These are phyloP conservation scores for Monodelphis domestica DNA, from an alignment of 2,797 vertebrate genomes.

Conservation along the genomic window DNA sequence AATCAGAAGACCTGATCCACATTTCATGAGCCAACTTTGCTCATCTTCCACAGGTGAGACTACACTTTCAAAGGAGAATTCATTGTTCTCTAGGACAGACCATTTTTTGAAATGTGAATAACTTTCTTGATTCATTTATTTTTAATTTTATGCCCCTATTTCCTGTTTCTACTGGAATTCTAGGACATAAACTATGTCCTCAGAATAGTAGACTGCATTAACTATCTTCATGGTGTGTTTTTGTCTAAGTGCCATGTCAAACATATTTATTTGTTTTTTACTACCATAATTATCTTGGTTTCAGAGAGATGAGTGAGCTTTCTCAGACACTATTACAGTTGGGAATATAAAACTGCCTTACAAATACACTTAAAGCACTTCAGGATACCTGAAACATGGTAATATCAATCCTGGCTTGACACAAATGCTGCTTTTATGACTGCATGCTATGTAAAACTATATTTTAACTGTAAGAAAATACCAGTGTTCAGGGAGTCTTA, in stretches of 20 bases:
- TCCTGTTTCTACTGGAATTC: conserved; percentile 74
- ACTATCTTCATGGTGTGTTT: conserved; percentile 71
- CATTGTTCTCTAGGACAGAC: conserved; percentile 70
- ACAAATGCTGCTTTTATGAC: conserved; percentile 71
- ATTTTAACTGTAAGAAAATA: conserved; percentile 72
- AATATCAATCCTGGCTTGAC: conserved; percentile 75
- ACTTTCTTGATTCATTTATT: conserved; percentile 67
- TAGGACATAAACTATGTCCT: conserved; percentile 71
- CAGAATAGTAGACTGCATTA: conserved; percentile 71
- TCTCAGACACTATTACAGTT: conserved; percentile 76
- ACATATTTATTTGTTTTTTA: conserved; percentile 65
- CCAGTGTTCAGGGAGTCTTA: conserved; percentile 56
- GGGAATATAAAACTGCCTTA: conserved; percentile 69
- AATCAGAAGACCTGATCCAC: conserved; percentile 54
- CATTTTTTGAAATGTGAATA: conserved; percentile 62
- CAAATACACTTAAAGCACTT: conserved; percentile 70
- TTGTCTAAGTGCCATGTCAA: conserved; percentile 73
- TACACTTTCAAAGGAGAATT: conserved; percentile 59
- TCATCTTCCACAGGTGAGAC: conserved; percentile 63
- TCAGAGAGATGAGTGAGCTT: conserved; percentile 77
- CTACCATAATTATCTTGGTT: conserved; percentile 79
- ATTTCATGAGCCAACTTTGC: conserved; percentile 53
- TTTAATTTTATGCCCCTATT: conserved; percentile 73
- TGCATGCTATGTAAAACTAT: conserved; percentile 60
- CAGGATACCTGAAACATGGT: conserved; percentile 69